Base-by-base conservation (phyloP, 1,140 invertebrate genomes). In the Drosophila persimilis region DNA sequence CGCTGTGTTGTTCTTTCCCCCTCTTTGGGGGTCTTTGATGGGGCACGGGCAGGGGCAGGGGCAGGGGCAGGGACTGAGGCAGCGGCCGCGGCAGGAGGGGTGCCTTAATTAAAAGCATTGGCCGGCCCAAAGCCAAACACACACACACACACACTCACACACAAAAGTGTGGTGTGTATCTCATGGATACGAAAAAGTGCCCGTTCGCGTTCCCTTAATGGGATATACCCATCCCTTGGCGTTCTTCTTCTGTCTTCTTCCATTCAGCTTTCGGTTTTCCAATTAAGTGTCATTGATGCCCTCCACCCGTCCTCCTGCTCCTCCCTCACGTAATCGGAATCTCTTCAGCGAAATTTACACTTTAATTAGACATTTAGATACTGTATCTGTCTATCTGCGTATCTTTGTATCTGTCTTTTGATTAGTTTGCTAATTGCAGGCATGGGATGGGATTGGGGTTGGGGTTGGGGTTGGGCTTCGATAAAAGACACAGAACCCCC, bases 231-330 rank as follows among this genome's bases (percentile, higher is more conserved):
- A 17, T n/a, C 50, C 7, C 48, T 11, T 22, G 6, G 13, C 5
- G 13, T 15, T 15, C 43, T 20, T 15, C 2, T 55, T 9, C 24
- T 8, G 2, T 13, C 13, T 24, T 8, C 41, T 24, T 26, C 39
- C 20, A 7, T 55, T 54, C 57, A 58, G 63, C 64, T 77, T 39
- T 39, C 35, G 2, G 52, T 85, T 72, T 86, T 88, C 83, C 69
- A 88, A 88, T 86, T 86, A 86, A 88, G 77, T 86, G 81, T 77
- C 83, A 86, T 80, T 86, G 81, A 80, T 81, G 78, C 48, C 47
- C 50, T 9, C 22, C 29, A 17, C 6, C 22, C 44, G 11, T 11
- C 11, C 35, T 13, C 1, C 35, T 39, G 11, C 35, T 13, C 1
- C 35, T 13, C 35, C 35, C 11, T 13, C 35, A 13, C 35, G 11